A percentile compares a stretch with the other conserved stretches of the same genome.
phyloP scores from a whole-genome alignment of 2,888 invertebrate genomes.

The Meganola albula region DNA sequence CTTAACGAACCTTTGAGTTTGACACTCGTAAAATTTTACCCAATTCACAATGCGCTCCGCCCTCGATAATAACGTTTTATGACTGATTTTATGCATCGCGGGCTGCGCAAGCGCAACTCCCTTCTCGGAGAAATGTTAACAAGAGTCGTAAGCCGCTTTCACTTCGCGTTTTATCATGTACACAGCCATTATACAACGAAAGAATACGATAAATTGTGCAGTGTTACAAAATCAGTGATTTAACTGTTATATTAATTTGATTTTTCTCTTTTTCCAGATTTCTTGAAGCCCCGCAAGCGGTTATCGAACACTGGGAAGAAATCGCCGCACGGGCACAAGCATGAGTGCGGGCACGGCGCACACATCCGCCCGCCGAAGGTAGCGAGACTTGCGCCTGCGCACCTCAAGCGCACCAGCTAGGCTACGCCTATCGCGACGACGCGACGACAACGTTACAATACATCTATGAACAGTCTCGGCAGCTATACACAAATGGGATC shows the following conservation, averaged over 20 bases:
- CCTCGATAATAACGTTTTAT: constrained; percentile 42
- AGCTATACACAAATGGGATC: constrained; percentile 29
- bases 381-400: constrained; percentile 59
- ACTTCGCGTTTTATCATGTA: constrained; percentile 25
- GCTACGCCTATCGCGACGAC: constrained; percentile 27
- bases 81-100: constrained; percentile 44
- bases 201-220: too few relatives aligned
- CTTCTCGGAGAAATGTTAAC: constrained; percentile 37
- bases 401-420: constrained; percentile 69
- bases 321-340: constrained; percentile 66
- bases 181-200: too few relatives aligned
- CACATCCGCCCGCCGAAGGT: constrained; percentile 72
- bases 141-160: constrained; percentile 33
- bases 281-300: constrained; percentile 81
- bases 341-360: constrained; percentile 64
- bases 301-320: constrained; percentile 69
- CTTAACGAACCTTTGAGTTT: constrained; percentile 54
- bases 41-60: constrained; percentile 42
- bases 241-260: constrained; percentile 1
- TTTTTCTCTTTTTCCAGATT: constrained; percentile 76
- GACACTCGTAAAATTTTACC: constrained; percentile 50
- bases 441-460: too few relatives aligned
- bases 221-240: too few relatives aligned
- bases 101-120: constrained; percentile 29
- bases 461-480: constrained; percentile 15